A percentile compares a stretch with the other conserved stretches of the same genome.
Evolutionary conservation across 1,140 invertebrate species (phyloP).

Genomic region (Paralvinella palmiformis): DNA sequence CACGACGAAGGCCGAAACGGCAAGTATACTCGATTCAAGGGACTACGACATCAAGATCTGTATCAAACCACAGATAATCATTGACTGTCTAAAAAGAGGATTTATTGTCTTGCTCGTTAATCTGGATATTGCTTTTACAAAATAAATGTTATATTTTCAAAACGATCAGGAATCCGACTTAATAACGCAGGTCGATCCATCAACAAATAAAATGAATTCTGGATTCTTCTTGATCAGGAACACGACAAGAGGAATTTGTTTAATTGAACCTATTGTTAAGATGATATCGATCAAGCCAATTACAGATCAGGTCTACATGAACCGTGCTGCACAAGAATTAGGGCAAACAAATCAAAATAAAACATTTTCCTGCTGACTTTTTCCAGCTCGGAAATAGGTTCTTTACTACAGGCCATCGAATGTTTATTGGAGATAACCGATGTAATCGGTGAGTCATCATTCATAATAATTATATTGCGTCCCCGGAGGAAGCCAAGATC

Average conservation of each 20-base stretch:
- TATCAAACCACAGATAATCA: slow-evolving; percentile 2
- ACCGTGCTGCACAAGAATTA: background rate
- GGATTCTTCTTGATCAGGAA: background rate
- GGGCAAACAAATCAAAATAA: background rate
- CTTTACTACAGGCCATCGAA: background rate
- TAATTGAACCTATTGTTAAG: background rate
- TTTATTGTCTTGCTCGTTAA: background rate
- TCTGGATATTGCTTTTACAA: slow-evolving; percentile 6
- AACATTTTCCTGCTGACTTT: background rate
- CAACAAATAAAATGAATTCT: background rate
- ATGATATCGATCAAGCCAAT: background rate
- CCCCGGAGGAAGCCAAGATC: slow-evolving; percentile 7
- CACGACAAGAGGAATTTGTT: background rate
- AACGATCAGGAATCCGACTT: background rate
- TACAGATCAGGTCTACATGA: background rate
- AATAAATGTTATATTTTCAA: background rate
- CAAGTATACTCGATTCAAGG: background rate
- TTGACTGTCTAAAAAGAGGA: background rate
- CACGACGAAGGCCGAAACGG: background rate
- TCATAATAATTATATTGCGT: slow-evolving; percentile 19
- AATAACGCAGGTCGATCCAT: background rate
- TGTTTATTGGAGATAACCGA: background rate
- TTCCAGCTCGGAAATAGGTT: background rate
- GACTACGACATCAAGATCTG: background rate
- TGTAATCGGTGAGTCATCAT: background rate